Percentiles rank a stretch among this genome's conserved stretches.
Evolutionary conservation across 1,140 invertebrate species (phyloP).

Genomic region (Bombus confusus): DNA sequence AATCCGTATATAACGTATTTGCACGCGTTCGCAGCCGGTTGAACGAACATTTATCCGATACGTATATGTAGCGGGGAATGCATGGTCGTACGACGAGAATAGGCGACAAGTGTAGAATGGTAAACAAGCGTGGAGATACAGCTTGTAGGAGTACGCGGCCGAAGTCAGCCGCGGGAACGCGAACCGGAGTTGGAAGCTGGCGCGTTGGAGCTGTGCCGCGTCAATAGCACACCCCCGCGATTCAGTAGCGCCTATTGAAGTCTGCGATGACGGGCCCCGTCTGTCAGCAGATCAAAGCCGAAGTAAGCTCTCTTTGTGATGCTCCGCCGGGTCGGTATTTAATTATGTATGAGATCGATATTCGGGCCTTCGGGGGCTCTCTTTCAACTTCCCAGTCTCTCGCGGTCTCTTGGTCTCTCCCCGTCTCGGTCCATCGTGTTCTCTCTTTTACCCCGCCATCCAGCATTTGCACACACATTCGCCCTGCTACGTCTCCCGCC

Average conservation of each 20-base stretch:
- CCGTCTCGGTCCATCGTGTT: constrained; percentile 26
- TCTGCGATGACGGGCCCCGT: constrained; percentile 81
- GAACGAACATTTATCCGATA: neutral
- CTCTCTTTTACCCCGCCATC: constrained; percentile 18
- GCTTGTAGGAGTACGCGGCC: constrained; percentile 8
- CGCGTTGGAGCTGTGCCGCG: constrained; percentile 42
- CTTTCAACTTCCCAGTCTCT: constrained; percentile 51
- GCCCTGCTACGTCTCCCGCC: too few relatives aligned
- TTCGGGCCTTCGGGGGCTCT: constrained; percentile 77
- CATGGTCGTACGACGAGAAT: neutral
- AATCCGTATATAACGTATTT: neutral
- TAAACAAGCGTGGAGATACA: constrained; percentile 38
- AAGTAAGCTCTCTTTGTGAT: constrained; percentile 82
- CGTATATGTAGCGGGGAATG: neutral
- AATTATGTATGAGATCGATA: constrained; percentile 82
- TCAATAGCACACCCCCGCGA: constrained; percentile 69
- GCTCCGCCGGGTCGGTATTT: constrained; percentile 81
- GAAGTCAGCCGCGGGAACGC: constrained; percentile 29
- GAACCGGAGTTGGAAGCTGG: constrained; percentile 18
- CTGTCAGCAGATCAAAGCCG: constrained; percentile 82
- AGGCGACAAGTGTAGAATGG: constrained; percentile 4
- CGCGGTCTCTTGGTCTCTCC: neutral
- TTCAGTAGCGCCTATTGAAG: constrained; percentile 77
- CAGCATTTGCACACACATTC: neutral
- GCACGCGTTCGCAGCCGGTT: neutral